A percentile compares a stretch with the other conserved stretches of the same genome.
These are phyloP conservation scores for Myiotriccus ornatus DNA, from an alignment of 2,797 vertebrate genomes.

Conservation along the genomic window DNA sequence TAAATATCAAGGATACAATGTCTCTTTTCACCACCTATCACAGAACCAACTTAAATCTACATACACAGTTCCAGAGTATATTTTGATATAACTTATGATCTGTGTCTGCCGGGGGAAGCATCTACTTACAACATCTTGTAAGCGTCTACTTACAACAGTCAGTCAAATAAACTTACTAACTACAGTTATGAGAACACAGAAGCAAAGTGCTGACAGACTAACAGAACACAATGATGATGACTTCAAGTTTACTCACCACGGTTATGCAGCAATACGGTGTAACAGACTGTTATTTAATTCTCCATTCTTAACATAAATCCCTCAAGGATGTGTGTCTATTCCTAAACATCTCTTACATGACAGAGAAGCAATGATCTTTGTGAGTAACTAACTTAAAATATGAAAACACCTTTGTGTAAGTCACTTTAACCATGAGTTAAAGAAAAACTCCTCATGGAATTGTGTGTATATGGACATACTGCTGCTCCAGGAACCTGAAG, in stretches of 20 bases:
- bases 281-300: neutral
- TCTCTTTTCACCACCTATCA: neutral
- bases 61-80: neutral
- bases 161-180: neutral
- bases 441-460: neutral
- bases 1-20: neutral
- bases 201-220: neutral
- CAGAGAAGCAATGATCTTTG: neutral
- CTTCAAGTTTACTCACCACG: neutral
- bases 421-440: accelerated
- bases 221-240: neutral
- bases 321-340: neutral
- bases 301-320: neutral
- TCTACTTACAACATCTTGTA: neutral
- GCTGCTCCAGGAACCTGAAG: neutral
- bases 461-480: neutral
- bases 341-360: neutral
- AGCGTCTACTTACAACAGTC: neutral
- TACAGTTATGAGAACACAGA: neutral
- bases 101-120: neutral
- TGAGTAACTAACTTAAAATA: neutral
- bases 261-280: neutral
- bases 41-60: neutral
- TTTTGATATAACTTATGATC: neutral
- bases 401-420: neutral